Evolutionary conservation across 2,113 vertebrate genomes (phyloP), one percentile per base, ranked within the genome.

Genomic region (Rhipidura dahli): DNA sequence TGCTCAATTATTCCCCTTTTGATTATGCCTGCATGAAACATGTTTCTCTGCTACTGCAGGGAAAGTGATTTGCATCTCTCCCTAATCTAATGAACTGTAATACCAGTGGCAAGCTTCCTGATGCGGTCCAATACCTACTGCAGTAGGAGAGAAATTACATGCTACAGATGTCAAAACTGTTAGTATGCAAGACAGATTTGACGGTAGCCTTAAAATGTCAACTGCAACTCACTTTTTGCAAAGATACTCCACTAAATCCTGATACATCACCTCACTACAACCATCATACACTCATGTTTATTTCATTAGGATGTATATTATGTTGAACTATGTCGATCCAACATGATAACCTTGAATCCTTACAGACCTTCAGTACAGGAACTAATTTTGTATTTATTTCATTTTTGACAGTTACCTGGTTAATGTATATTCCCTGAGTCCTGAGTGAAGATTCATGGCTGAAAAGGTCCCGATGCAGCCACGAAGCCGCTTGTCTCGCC

Each of bases 381-480:
- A 49, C 18, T 47, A 0, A 40, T 77, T 57, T 50, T 6, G 11
- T 9, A 44, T 60, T 56, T 22, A 68, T 63, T 73, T 70, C 1
- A 20, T 11, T 81, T 87, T 26, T 7, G n/a, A 27, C 53, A 31
- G 77, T 97, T 98, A 98, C 98, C 98, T 98, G 98, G 98, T 98
- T 98, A 98, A 97, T 94, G 98, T 98, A 81, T 98, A 98, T 98
- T 98, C 98, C 98, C 98, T 98, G 98, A 98, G 98, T 98, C 98
- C 98, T 98, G 98, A 98, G 95, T 98, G 98, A 98, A 98, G 98
- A 95, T 98, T 98, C 98, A 98, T 98, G 97, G 98, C 98, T 97
- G 98, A 98, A 91, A 98, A 98, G 95, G 98, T 98, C 92, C 98
- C 98, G 17, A 98, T 98, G 97, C 98, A 98, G 97, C 98, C 98